Conservation (phyloP, 2,888 invertebrate species). For the Pyrochroa serraticornis region DNA sequence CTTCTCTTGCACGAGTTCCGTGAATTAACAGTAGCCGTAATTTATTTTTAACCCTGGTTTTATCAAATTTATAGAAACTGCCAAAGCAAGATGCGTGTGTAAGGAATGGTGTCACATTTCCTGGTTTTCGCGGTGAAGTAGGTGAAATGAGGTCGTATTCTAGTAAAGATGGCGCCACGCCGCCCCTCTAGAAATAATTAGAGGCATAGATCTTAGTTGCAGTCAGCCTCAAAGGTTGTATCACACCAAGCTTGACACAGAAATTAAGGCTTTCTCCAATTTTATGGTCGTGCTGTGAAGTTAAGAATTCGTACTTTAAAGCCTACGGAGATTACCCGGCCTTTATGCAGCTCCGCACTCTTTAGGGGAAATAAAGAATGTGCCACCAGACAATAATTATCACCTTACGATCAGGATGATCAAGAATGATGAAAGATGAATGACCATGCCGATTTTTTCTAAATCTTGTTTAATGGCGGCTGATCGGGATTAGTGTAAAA, state of each 20-base stretch:
- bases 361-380: slow-evolving; percentile 1
- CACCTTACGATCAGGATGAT: too few relatives aligned
- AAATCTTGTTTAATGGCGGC: too few relatives aligned
- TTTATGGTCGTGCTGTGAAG: slow-evolving; percentile 19
- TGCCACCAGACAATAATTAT: background rate
- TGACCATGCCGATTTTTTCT: too few relatives aligned
- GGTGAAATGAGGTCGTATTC: background rate
- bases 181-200: slow-evolving; percentile 15
- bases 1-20: too few relatives aligned
- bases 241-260: background rate
- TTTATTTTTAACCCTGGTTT: too few relatives aligned
- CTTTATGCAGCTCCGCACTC: slow-evolving; percentile 20
- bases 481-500: too few relatives aligned
- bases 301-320: slow-evolving; percentile 26
- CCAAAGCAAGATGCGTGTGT: too few relatives aligned
- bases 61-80: too few relatives aligned
- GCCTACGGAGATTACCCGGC: slow-evolving; percentile 15
- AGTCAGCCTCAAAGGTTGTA: slow-evolving; percentile 10
- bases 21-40: too few relatives aligned
- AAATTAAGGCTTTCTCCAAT: slow-evolving; percentile 17
- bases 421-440: too few relatives aligned
- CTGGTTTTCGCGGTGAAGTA: background rate
- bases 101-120: too few relatives aligned
- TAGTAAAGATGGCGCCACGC: background rate
- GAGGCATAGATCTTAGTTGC: slow-evolving; percentile 17